Evolutionary conservation across 23 tunicate species (phyloP), one percentile per base, ranked within the genome.

Genomic region (Phallusia fumigata): DNA sequence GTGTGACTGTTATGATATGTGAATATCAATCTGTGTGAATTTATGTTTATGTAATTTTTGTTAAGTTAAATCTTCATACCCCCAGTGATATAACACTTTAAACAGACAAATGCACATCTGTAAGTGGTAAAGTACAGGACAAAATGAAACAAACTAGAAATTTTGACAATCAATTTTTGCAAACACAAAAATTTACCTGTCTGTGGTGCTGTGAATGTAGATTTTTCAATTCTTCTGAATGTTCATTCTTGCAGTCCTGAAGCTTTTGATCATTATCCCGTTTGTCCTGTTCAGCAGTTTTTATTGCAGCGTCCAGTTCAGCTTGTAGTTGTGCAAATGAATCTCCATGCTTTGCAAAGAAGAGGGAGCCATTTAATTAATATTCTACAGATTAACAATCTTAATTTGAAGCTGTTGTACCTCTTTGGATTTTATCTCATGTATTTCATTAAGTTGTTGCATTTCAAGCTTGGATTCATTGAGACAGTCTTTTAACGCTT

Each of bases 161-260:
- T n/a, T n/a, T n/a, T n/a, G n/a, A n/a, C n/a, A n/a, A n/a, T n/a
- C n/a, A n/a, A n/a, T n/a, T n/a, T n/a, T n/a, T n/a, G n/a, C n/a
- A n/a, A 40, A 10, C 47, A 40, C 47, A 40, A 40, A 35, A 19
- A 10, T 24, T 69, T 53, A 92, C 97, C 91, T 92, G 90, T 79
- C 88, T 79, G 77, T 87, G 97, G 80, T 92, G 91, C 64, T 92
- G 97, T 16, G 88, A 75, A 47, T 92, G 97, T 65, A 92, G 80
- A 52, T 87, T 80, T 49, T 92, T 92, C 74, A 92, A 47, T 80
- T 87, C 91, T 21, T 92, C 88, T 21, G 91, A 81, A 58, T 92
- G 97, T 75, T 92, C 97, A 31, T 84, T 76, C 13, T 84, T 80
- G 44, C 75, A 19, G 28, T 31, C 35, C 34, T 81, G 40, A 18